A percentile compares a stretch with the other conserved stretches of the same genome.
Evolutionary conservation across 2,113 vertebrate genomes (phyloP).

Genomic region (Bufo bufo): DNA sequence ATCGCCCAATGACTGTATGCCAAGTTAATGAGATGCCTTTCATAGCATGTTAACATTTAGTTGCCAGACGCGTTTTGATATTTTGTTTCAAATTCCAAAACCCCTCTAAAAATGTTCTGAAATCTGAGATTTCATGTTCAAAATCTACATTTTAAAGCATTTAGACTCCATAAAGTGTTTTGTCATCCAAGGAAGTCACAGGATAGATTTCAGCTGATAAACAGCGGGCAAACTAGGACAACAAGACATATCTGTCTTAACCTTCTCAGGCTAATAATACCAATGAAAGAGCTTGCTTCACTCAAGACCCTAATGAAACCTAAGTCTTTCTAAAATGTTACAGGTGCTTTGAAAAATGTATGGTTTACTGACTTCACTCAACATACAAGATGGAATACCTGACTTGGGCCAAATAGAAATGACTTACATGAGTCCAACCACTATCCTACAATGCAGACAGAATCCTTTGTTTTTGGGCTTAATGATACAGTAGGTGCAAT

Average conservation of each 20-base stretch:
- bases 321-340: conserved; percentile 10
- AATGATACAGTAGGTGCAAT: background rate
- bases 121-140: conserved; percentile 33
- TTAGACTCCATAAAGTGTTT: conserved; percentile 33
- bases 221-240: conserved; percentile 9
- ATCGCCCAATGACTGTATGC: background rate
- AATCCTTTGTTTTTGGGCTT: background rate
- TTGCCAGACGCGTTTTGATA: conserved; percentile 50
- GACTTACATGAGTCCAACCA: background rate
- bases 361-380: background rate
- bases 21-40: background rate
- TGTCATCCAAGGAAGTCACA: conserved; percentile 23
- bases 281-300: background rate
- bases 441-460: background rate
- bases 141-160: conserved; percentile 20
- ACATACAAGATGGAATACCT: background rate
- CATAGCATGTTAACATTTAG: background rate
- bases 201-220: conserved; percentile 46
- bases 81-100: conserved; percentile 47
- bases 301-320: background rate
- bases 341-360: background rate
- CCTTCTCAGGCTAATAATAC: background rate
- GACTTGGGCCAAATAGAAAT: background rate
- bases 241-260: conserved; percentile 29
- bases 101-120: conserved; percentile 10